Conservation (phyloP, 2,888 invertebrate species). For the Calameuta idolon region DNA sequence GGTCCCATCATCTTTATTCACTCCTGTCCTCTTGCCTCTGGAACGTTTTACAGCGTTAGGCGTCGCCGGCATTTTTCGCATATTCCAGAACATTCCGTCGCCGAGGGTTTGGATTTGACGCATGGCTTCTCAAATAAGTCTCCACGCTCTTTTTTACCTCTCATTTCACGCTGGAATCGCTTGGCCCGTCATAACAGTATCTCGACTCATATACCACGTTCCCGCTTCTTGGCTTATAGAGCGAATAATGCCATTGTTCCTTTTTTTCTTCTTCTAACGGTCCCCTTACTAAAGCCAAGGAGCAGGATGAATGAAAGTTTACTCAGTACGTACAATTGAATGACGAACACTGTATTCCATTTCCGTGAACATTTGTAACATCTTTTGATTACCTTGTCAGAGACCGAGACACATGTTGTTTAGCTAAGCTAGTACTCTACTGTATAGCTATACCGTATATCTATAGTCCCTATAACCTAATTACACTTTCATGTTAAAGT, state of each 20-base stretch:
- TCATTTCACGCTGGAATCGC: background rate
- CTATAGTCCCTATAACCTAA: background rate
- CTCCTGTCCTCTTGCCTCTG: background rate
- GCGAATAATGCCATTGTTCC: background rate
- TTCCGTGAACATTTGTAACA: background rate
- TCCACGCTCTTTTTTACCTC: background rate
- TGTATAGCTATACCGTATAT: background rate
- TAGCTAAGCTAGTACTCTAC: background rate
- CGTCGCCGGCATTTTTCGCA: slow-evolving; percentile 46
- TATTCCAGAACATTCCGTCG: slow-evolving; percentile 45
- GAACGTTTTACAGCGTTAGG: background rate
- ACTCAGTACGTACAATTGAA: background rate
- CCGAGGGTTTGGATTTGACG: slow-evolving; percentile 40
- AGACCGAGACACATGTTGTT: no score
- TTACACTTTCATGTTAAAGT: background rate
- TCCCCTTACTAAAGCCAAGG: background rate
- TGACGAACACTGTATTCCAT: background rate
- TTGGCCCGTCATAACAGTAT: background rate
- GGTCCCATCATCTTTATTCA: background rate
- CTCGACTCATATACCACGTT: background rate
- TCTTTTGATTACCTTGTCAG: background rate
- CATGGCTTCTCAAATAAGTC: slow-evolving; percentile 38
- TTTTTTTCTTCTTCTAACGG: background rate
- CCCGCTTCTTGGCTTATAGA: background rate
- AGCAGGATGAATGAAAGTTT: background rate